Evolutionary conservation across 2,888 invertebrate genomes (phyloP).

Genomic region (Leptopterna dolabrata): DNA sequence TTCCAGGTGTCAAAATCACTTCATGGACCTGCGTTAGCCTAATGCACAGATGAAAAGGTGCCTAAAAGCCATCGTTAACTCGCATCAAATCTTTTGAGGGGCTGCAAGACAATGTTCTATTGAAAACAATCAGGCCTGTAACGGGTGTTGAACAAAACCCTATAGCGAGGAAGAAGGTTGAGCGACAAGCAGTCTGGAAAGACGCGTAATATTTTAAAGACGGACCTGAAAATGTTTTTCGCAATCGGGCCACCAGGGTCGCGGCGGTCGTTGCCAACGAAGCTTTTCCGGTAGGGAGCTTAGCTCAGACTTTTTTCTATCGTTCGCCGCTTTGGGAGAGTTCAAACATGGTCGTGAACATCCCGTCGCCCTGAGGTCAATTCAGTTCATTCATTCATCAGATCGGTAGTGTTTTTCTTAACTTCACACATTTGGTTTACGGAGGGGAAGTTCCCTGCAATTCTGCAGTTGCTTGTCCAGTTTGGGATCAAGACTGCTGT

Average conservation of each 20-base stretch:
- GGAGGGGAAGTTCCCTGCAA: too few relatives aligned
- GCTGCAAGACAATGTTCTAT: neutral
- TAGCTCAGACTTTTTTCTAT: neutral
- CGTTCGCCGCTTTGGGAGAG: neutral
- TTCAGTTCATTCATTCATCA: neutral
- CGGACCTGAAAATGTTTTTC: neutral
- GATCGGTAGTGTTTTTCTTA: too few relatives aligned
- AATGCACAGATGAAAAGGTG: neutral
- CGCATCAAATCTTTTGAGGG: neutral
- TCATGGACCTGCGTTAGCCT: neutral
- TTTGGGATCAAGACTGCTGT: too few relatives aligned
- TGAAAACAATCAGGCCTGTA: neutral
- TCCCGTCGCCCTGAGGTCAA: neutral
- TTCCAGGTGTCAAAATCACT: neutral
- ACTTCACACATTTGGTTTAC: too few relatives aligned
- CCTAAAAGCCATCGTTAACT: neutral
- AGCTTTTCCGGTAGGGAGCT: neutral
- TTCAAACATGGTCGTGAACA: neutral
- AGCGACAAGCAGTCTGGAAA: neutral
- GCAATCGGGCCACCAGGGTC: neutral
- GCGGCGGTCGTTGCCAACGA: neutral
- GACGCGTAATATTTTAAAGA: neutral
- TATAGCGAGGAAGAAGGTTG: neutral
- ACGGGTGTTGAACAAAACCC: slow-evolving; percentile 8
- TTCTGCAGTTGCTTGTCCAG: too few relatives aligned